These are phyloP conservation scores for Drosophila merina DNA, from an alignment of 2,888 invertebrate genomes.

Conservation along the genomic window DNA sequence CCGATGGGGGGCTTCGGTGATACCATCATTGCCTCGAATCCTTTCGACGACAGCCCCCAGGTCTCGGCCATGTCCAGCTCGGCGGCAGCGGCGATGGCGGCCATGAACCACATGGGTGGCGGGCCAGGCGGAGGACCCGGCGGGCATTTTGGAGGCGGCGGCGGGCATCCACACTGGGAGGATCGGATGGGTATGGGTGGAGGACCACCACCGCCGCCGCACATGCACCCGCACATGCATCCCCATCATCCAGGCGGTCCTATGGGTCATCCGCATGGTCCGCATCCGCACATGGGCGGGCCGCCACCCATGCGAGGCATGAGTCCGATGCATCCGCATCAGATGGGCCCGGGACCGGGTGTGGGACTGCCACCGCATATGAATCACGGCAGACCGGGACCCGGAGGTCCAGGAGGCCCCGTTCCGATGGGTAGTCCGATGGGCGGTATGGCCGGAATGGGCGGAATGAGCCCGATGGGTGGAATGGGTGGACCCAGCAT, in stretches of 20 bases:
- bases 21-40: conserved; percentile 96
- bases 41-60: conserved; percentile 93
- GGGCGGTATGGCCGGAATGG: conserved; percentile 85
- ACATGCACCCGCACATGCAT: conserved; percentile 88
- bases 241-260: conserved; percentile 88
- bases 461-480: conserved; percentile 85
- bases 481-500: conserved; percentile 84
- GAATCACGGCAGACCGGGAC: conserved; percentile 80
- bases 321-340: conserved; percentile 82
- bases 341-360: conserved; percentile 81
- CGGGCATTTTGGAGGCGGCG: conserved; percentile 75
- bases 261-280: conserved; percentile 85
- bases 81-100: conserved; percentile 85
- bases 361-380: conserved; percentile 83
- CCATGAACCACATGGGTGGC: conserved; percentile 87
- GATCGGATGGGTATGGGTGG: conserved; percentile 84
- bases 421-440: conserved; percentile 84
- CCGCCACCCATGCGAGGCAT: conserved; percentile 84
- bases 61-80: conserved; percentile 85
- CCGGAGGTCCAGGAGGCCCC: conserved; percentile 67
- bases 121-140: conserved; percentile 67
- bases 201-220: conserved; percentile 86
- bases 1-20: conserved; percentile 95
- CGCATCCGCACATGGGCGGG: conserved; percentile 87
- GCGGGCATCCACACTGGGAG: conserved; percentile 82